These are phyloP conservation scores for Eutrigla gurnardus DNA, from an alignment of 2,797 vertebrate species.

Conservation along the genomic window DNA sequence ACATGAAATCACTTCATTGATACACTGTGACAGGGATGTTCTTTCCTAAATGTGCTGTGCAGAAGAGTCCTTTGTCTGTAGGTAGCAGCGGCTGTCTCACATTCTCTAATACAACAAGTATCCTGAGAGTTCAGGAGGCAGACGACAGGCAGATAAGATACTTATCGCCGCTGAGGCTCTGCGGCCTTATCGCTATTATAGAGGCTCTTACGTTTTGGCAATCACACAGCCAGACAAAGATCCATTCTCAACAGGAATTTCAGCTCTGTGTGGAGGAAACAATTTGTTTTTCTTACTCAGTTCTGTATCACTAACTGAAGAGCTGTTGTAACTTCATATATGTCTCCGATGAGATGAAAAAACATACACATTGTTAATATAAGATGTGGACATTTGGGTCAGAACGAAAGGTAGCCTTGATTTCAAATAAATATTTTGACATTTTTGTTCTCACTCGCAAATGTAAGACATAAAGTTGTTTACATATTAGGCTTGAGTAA, in stretches of 20 bases:
- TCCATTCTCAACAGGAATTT: conserved; percentile 58
- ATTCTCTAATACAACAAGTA: conserved; percentile 72
- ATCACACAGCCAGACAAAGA: conserved; percentile 66
- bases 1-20: conserved; percentile 32
- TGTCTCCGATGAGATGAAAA: background rate
- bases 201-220: conserved; percentile 60
- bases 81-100: conserved; percentile 51
- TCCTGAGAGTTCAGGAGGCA: conserved; percentile 67
- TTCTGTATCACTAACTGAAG: conserved; percentile 10
- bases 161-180: conserved; percentile 66
- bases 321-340: background rate
- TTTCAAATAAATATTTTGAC: background rate
- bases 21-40: conserved; percentile 13
- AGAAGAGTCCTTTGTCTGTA: conserved; percentile 61
- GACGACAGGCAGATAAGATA: conserved; percentile 79
- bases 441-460: background rate
- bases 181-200: conserved; percentile 65
- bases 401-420: background rate
- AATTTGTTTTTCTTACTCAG: conserved; percentile 24
- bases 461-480: background rate
- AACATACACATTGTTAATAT: background rate
- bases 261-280: conserved; percentile 26
- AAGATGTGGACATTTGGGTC: background rate
- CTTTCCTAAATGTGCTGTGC: conserved; percentile 10
- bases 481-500: background rate